A percentile compares a stretch with the other conserved stretches of the same genome.
These are phyloP conservation scores for Ips nitidus DNA, from an alignment of 1,140 invertebrate species.

Conservation along the genomic window DNA sequence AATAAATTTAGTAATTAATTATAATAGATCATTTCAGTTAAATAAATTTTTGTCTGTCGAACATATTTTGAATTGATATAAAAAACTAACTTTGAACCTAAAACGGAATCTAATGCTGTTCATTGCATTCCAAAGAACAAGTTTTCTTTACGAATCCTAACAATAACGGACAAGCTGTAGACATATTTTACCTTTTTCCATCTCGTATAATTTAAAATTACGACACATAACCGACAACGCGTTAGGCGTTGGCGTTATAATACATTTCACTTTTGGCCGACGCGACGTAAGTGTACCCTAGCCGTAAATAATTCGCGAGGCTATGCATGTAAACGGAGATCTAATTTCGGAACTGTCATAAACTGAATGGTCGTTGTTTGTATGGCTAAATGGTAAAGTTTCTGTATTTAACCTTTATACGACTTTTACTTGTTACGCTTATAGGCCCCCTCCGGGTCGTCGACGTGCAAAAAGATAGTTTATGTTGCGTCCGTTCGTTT, in stretches of 20 bases:
- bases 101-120: too few relatives aligned
- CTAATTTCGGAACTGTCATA: conserved; percentile 37
- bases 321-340: conserved; percentile 36
- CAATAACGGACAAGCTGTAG: too few relatives aligned
- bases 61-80: too few relatives aligned
- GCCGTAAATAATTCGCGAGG: conserved; percentile 30
- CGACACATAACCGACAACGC: conserved; percentile 12
- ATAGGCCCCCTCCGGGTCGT: neutral
- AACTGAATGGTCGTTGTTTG: conserved; percentile 37
- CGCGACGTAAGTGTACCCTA: conserved; percentile 28
- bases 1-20: too few relatives aligned
- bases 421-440: conserved; percentile 29
- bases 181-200: neutral
- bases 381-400: conserved; percentile 33
- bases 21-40: too few relatives aligned
- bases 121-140: too few relatives aligned
- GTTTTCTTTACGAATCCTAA: too few relatives aligned
- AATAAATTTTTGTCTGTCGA: too few relatives aligned
- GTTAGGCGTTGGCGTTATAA: conserved; percentile 27
- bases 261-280: conserved; percentile 33
- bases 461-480: neutral
- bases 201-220: conserved; percentile 2
- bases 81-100: too few relatives aligned
- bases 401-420: conserved; percentile 31
- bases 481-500: too few relatives aligned